Conservation (phyloP, 2,113 vertebrate genomes). For the Micromys minutus region DNA sequence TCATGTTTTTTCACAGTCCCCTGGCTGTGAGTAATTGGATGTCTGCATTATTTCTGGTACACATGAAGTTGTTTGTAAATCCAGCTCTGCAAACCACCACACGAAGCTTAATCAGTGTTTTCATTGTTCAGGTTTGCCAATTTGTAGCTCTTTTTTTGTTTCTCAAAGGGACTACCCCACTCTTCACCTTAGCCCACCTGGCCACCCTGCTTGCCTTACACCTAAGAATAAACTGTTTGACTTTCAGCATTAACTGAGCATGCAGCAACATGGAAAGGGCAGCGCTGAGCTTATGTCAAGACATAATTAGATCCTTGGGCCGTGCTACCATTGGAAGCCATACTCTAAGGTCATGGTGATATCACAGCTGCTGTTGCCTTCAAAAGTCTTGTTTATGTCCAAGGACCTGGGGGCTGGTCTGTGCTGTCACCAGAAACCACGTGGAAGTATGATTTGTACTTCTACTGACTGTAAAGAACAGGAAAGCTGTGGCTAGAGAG, state of each 20-base stretch:
- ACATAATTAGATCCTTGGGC: neutral
- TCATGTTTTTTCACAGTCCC: neutral
- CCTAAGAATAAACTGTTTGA: neutral
- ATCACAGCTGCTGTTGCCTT: neutral
- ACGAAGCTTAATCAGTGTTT: neutral
- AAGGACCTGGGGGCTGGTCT: neutral
- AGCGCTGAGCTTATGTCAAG: neutral
- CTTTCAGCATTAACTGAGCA: neutral
- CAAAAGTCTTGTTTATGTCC: neutral
- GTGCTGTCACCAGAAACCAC: neutral
- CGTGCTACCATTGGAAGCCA: neutral
- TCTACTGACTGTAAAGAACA: neutral
- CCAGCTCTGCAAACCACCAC: neutral
- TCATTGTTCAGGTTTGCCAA: neutral
- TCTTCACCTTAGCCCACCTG: neutral
- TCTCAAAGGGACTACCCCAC: neutral
- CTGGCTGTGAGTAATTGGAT: neutral
- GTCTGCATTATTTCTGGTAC: neutral
- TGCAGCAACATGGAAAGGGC: neutral
- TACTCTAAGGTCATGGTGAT: neutral
- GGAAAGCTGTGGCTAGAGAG: too few species aligned
- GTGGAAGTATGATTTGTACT: neutral
- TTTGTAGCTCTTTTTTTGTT: neutral
- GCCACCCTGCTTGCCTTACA: neutral
- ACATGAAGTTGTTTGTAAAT: neutral